Evolutionary conservation across 2,888 invertebrate species (phyloP), one percentile per base, ranked within the genome.

Genomic region (Drosophila meridionalis): DNA sequence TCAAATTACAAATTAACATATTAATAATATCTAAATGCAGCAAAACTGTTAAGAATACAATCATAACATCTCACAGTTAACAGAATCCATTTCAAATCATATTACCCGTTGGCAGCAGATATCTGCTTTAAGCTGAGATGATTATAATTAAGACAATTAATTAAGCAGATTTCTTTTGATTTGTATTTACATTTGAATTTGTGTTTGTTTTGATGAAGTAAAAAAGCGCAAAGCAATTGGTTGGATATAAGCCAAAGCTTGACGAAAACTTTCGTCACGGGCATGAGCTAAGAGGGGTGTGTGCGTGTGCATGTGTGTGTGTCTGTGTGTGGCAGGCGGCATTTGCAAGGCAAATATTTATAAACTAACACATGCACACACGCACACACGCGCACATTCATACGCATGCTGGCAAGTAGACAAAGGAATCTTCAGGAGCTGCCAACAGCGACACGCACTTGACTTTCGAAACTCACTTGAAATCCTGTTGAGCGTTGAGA

Each of bases 381-480:
- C 62, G 32, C 48, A 52, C 45, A 43, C 48, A 34, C 45, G 42
- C 45, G 43, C 42, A 48, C 42, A 26, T 26, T 38, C 7, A 55
- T 4, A 14, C 40, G 4, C 59, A 52, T n/a, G 42, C 38, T 30
- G 59, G 47, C 14, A 34, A n/a, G 30, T 59, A 45, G 60, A 60
- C 65, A 73, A 66, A 69, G 69, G 40, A 76, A 73, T 64, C 76
- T 86, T 78, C 78, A 71, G 70, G 65, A 78, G 73, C 80, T 86
- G 83, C 73, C 79, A 82, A 76, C 61, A 80, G 79, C 82, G 80
- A 86, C 89, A 89, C 82, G 88, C 82, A 90, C 90, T 86, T 90
- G 86, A 87, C 87, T 87, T 90, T 82, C 80, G 82, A 87, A 83
- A 80, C 82, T 87, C 89, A 86, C 87, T 87, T 76, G 69, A 90